Percentiles rank a stretch among this genome's conserved stretches.
Conservation (phyloP, 2,888 invertebrate species). For the Zootermopsis nevadensis region DNA sequence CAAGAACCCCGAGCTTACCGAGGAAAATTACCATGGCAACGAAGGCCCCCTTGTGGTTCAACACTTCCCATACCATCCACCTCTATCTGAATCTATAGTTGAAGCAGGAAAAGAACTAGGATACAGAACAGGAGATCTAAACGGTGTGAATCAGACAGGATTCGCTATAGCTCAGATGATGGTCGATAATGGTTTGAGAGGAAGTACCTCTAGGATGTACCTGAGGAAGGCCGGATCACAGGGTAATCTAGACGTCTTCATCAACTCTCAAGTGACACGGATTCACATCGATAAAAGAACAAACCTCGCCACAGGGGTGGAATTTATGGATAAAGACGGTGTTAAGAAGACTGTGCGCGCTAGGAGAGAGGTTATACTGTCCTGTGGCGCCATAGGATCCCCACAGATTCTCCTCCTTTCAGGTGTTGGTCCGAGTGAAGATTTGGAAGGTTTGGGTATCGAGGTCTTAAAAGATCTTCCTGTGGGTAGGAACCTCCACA, state of each 20-base stretch:
- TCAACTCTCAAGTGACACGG: constrained; percentile 66
- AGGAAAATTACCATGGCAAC: constrained; percentile 59
- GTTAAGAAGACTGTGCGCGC: constrained; percentile 59
- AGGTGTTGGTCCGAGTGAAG: constrained; percentile 65
- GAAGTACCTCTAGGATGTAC: constrained; percentile 68
- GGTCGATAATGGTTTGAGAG: constrained; percentile 56
- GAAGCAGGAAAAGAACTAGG: constrained; percentile 61
- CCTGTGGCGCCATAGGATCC: constrained; percentile 60
- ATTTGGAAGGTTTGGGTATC: constrained; percentile 54
- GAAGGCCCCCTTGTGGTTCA: constrained; percentile 62
- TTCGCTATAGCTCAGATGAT: constrained; percentile 55
- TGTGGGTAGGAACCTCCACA: constrained; percentile 68
- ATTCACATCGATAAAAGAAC: constrained; percentile 62
- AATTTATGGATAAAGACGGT: constrained; percentile 61
- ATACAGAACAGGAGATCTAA: constrained; percentile 61
- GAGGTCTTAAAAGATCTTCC: constrained; percentile 61
- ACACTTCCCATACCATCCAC: constrained; percentile 61
- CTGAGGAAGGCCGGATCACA: constrained; percentile 58
- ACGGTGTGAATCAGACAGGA: constrained; percentile 55
- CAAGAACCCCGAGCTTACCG: constrained; percentile 57
- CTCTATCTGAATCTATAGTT: constrained; percentile 60
- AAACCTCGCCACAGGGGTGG: constrained; percentile 63
- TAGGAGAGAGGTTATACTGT: constrained; percentile 61
- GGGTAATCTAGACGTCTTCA: constrained; percentile 55
- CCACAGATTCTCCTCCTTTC: constrained; percentile 68